Conservation (phyloP, 2,113 vertebrate species). For the Meleagris gallopavo region DNA sequence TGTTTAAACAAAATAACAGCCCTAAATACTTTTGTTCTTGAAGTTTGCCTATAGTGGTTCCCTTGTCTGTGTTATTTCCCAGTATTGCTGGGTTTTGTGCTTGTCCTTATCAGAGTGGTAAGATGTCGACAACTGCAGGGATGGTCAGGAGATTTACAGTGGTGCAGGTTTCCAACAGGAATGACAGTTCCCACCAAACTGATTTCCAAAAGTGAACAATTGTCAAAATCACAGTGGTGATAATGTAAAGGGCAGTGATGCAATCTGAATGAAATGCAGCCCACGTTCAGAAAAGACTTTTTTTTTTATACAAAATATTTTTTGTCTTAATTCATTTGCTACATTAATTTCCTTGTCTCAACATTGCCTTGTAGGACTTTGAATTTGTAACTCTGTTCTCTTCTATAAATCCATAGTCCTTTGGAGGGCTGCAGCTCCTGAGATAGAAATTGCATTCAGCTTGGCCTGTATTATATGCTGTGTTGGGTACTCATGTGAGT, state of each 20-base stretch:
- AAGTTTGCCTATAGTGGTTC: neutral
- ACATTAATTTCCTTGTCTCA: neutral
- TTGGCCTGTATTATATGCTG: neutral
- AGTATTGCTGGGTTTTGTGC: neutral
- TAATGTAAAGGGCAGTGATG: neutral
- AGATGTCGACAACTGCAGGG: neutral
- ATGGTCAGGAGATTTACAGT: neutral
- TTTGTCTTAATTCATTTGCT: neutral
- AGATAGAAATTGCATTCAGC: neutral
- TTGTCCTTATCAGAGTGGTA: neutral
- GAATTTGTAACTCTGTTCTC: neutral
- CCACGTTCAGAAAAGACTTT: neutral
- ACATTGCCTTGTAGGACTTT: neutral
- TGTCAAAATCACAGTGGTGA: neutral
- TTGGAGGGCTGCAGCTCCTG: neutral
- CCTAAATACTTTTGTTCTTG: neutral
- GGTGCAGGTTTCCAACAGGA: neutral
- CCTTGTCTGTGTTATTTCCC: neutral
- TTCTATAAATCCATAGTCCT: neutral
- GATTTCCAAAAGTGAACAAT: slow-evolving; percentile 10
- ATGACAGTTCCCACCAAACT: neutral
- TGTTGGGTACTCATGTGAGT: neutral
- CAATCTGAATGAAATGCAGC: neutral
- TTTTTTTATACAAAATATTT: neutral
- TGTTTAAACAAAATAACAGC: neutral